Conservation (phyloP, 2,797 vertebrate species). For the Scleropages formosus region DNA sequence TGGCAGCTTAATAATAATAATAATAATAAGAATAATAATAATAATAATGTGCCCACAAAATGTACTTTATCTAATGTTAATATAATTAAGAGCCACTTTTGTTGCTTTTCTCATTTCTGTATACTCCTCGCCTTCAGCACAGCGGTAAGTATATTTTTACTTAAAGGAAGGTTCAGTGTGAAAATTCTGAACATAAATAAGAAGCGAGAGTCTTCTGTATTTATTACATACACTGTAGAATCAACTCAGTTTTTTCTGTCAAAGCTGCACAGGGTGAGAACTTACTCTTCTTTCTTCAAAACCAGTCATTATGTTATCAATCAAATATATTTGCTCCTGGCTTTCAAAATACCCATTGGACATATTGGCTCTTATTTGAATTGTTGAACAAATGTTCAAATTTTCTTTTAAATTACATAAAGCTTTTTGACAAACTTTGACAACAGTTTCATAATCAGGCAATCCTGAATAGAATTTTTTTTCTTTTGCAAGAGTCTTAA, state of each 20-base stretch:
- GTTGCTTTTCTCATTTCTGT: too few relatives aligned
- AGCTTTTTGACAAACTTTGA: slow-evolving; percentile 21
- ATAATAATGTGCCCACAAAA: too few relatives aligned
- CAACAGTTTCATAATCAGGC: not conserved
- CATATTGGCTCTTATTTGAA: slow-evolving; percentile 13
- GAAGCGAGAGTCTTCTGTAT: not conserved
- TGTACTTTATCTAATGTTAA: too few relatives aligned
- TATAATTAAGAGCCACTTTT: too few relatives aligned
- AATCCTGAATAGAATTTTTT: too few relatives aligned
- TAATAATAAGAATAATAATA: too few relatives aligned
- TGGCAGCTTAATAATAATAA: too few relatives aligned
- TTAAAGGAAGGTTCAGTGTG: too few relatives aligned
- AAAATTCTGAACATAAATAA: not conserved
- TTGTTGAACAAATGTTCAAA: slow-evolving; percentile 23
- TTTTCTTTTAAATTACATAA: slow-evolving; percentile 17
- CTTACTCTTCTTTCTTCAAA: slow-evolving; percentile 8
- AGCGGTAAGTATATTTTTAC: too few relatives aligned
- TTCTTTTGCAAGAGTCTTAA: too few relatives aligned
- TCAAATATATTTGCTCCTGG: slow-evolving; percentile 11
- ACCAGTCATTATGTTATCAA: slow-evolving; percentile 1
- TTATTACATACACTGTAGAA: not conserved
- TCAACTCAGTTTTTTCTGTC: not conserved
- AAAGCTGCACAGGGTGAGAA: slow-evolving; percentile 1
- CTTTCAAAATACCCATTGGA: not conserved
- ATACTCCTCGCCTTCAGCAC: too few relatives aligned